A percentile compares a stretch with the other conserved stretches of the same genome.
Conservation (phyloP, 2,113 vertebrate species). For the Miniopterus natalensis region DNA sequence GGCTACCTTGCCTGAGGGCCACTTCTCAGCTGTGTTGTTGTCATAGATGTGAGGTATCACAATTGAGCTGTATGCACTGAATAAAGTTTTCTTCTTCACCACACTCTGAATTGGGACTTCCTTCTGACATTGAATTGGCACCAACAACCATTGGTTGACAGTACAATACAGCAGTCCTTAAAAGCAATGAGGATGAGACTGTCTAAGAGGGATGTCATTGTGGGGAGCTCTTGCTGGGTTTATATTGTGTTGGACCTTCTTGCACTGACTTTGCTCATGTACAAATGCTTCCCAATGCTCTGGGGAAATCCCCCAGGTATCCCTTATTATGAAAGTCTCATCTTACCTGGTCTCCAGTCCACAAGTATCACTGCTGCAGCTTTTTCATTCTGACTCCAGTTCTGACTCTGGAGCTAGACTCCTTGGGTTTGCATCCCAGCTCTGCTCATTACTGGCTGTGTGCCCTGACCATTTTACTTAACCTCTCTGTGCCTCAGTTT, state of each 20-base stretch:
- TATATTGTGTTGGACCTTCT: no score
- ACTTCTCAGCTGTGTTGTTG: not conserved
- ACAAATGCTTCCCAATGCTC: no score
- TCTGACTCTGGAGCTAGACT: not conserved
- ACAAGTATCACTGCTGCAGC: not conserved
- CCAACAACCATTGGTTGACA: no score
- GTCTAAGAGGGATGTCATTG: no score
- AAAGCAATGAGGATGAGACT: not conserved
- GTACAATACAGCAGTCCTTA: not conserved
- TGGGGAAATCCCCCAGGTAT: no score
- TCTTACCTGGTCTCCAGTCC: not conserved
- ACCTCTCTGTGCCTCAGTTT: not conserved
- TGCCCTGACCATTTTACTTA: not conserved
- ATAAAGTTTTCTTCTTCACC: no score
- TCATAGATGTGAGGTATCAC: not conserved
- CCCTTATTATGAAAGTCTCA: not conserved
- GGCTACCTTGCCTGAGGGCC: not conserved
- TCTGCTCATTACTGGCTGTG: not conserved
- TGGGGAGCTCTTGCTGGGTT: no score
- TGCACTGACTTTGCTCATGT: no score
- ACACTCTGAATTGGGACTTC: not conserved
- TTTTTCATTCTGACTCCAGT: not conserved
- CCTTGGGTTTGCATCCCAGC: not conserved
- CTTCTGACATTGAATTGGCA: not conserved
- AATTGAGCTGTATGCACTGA: no score